Evolutionary conservation across 2,888 invertebrate species (phyloP).

Genomic region (Maniola hyperantus): DNA sequence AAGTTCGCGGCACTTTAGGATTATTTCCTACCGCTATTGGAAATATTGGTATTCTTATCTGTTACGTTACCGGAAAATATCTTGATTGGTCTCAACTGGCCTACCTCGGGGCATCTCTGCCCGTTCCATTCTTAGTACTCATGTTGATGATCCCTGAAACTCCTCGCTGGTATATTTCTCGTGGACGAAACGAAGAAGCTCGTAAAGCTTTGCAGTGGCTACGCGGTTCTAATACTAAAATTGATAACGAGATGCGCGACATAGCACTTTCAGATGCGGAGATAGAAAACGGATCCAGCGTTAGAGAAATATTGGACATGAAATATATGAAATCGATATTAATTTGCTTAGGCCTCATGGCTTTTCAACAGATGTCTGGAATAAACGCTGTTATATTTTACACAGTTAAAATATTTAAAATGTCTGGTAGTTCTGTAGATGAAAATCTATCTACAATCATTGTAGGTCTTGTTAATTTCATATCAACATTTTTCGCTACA

Average conservation of each 20-base stretch:
- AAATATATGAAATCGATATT: conserved; percentile 90
- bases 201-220: conserved; percentile 91
- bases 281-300: conserved; percentile 84
- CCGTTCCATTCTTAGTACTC: conserved; percentile 90
- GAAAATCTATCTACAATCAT: conserved; percentile 92
- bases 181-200: conserved; percentile 89
- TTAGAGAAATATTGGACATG: conserved; percentile 85
- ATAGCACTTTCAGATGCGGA: conserved; percentile 88
- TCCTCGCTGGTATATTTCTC: conserved; percentile 94
- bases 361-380: conserved; percentile 97
- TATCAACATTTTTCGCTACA: conserved; percentile 94
- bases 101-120: conserved; percentile 88
- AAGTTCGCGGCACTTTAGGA: conserved; percentile 95
- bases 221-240: conserved; percentile 89
- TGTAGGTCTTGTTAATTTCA: conserved; percentile 94
- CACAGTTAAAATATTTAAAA: conserved; percentile 93
- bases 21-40: conserved; percentile 93
- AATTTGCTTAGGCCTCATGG: conserved; percentile 94
- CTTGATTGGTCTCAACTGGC: conserved; percentile 93
- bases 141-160: conserved; percentile 96
- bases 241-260: conserved; percentile 89
- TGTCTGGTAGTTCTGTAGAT: conserved; percentile 91
- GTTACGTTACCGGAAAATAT: conserved; percentile 91
- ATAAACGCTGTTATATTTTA: conserved; percentile 99
- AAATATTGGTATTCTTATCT: conserved; percentile 91